These are phyloP conservation scores for Myodes glareolus DNA, from an alignment of 2,113 vertebrate species.

Conservation along the genomic window DNA sequence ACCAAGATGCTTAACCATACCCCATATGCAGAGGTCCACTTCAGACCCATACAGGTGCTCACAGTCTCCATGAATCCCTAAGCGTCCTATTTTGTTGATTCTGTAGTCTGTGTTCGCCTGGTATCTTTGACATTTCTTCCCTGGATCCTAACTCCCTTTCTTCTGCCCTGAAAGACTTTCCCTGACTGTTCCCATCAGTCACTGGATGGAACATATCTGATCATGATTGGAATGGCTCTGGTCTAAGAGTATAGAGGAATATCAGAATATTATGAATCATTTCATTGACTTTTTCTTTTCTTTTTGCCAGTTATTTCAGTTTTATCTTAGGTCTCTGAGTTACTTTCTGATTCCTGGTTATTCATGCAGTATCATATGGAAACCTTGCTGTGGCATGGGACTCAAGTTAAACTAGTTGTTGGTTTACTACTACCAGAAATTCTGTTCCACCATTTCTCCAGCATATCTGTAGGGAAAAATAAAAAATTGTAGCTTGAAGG, in stretches of 20 bases:
- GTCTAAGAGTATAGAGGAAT: neutral
- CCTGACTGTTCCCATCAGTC: too few relatives aligned
- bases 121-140: neutral
- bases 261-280: neutral
- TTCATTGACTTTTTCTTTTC: neutral
- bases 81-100: neutral
- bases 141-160: neutral
- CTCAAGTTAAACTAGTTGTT: neutral
- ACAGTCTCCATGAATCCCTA: neutral
- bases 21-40: too few relatives aligned
- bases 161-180: neutral
- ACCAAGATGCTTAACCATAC: neutral
- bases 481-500: neutral
- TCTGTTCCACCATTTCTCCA: neutral
- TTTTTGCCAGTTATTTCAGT: neutral
- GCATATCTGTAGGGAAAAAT: neutral
- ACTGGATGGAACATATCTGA: neutral
- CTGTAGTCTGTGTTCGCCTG: neutral
- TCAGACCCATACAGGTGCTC: too few relatives aligned
- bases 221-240: neutral
- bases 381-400: neutral
- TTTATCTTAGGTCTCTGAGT: neutral
- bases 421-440: too few relatives aligned
- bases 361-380: neutral
- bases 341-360: neutral